A percentile compares a stretch with the other conserved stretches of the same genome.
Evolutionary conservation across 2,113 vertebrate genomes (phyloP).

Genomic region (Esox niger): DNA sequence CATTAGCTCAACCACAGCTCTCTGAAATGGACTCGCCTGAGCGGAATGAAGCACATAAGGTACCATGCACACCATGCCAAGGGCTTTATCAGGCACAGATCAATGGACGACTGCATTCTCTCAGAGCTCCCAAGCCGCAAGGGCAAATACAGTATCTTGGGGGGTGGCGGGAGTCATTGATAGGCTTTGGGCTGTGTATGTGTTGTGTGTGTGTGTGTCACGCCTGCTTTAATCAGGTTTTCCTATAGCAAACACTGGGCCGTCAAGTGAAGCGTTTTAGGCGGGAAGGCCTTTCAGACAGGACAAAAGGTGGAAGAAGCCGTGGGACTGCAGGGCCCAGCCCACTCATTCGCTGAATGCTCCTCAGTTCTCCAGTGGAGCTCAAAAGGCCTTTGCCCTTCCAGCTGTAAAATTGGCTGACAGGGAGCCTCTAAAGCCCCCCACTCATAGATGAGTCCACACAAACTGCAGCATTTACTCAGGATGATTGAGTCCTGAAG

Average conservation of each 20-base stretch:
- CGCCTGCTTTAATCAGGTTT: constrained; percentile 70
- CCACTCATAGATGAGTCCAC: constrained; percentile 54
- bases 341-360: constrained; percentile 62
- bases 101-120: constrained; percentile 73
- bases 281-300: constrained; percentile 66
- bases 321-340: constrained; percentile 56
- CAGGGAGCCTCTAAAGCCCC: constrained; percentile 62
- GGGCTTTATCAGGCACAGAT: constrained; percentile 75
- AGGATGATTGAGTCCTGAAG: constrained; percentile 43
- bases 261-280: constrained; percentile 72
- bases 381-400: constrained; percentile 71
- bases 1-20: constrained; percentile 75
- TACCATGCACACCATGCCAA: constrained; percentile 65
- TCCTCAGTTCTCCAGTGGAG: constrained; percentile 64
- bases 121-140: constrained; percentile 62
- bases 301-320: constrained; percentile 73
- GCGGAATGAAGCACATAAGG: constrained; percentile 75
- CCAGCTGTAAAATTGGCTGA: constrained; percentile 75
- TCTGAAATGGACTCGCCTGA: constrained; percentile 74
- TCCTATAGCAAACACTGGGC: constrained; percentile 68
- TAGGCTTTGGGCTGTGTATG: constrained; percentile 62
- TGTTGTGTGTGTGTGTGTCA: constrained; percentile 68
- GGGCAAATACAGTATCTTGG: constrained; percentile 74
- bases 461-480: constrained; percentile 64
- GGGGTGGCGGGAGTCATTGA: constrained; percentile 68